Evolutionary conservation across 2,113 vertebrate species (phyloP).

Genomic region (Glaucomys volans): DNA sequence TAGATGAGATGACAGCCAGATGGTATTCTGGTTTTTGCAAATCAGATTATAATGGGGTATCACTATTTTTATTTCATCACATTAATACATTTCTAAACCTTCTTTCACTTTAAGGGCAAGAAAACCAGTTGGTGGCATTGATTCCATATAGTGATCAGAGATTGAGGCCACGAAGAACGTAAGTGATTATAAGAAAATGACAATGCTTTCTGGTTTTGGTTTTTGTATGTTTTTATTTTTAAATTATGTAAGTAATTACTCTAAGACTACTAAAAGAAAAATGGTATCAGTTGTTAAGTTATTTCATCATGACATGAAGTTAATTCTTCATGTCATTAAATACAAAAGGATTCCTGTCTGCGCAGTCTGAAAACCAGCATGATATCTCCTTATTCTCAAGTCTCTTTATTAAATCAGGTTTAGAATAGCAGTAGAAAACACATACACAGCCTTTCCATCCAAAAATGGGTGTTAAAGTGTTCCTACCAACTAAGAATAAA

Average conservation of each 20-base stretch:
- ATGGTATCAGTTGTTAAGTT: not conserved
- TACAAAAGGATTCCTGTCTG: not conserved
- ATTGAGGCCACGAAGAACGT: constrained; percentile 96
- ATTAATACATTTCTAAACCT: constrained; percentile 30
- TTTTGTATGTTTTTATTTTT: not conserved
- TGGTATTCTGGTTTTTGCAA: not conserved
- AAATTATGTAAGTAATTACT: constrained; percentile 15
- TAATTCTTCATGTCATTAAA: not conserved
- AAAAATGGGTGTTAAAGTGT: not conserved
- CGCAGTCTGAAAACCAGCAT: not conserved
- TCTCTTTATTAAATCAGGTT: not conserved
- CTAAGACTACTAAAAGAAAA: constrained; percentile 31
- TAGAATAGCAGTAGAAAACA: not conserved
- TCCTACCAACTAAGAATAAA: not conserved
- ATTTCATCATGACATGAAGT: not conserved
- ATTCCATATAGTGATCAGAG: constrained; percentile 99
- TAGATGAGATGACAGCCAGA: not conserved
- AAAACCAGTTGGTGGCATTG: constrained; percentile 98
- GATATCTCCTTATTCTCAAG: not conserved
- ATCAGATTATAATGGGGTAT: fast-evolving
- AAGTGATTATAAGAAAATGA: constrained; percentile 83
- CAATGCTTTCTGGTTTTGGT: not conserved
- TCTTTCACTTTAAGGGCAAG: constrained; percentile 91
- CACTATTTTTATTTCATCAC: constrained; percentile 60
- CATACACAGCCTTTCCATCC: not conserved